Percentiles rank a stretch among this genome's conserved stretches.
Conservation (phyloP, 2,113 vertebrate genomes). For the Chaenogobius annularis region DNA sequence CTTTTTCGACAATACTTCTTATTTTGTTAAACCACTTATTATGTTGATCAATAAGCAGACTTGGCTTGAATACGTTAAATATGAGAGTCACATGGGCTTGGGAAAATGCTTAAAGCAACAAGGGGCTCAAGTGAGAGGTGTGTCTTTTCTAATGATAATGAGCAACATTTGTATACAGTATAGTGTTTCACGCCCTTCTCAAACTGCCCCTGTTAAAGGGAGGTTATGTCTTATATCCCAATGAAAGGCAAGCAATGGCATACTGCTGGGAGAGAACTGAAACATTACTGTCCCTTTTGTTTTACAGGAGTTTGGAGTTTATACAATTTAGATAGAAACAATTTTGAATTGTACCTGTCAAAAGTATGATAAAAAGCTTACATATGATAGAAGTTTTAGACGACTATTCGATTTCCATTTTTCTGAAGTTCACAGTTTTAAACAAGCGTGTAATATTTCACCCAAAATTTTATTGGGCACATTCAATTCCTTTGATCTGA, state of each 20-base stretch:
- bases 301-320: no score
- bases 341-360: no score
- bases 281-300: conserved; percentile 4
- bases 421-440: no score
- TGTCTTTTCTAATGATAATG: conserved; percentile 37
- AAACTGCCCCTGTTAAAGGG: conserved; percentile 14
- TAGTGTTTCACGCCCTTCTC: conserved; percentile 17
- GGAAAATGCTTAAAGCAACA: neutral
- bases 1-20: no score
- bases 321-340: no score
- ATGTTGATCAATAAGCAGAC: neutral
- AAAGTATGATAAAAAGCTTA: no score
- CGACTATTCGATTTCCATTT: no score
- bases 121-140: neutral
- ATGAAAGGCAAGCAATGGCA: conserved; percentile 12
- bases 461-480: no score
- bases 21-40: conserved; percentile 10
- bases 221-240: conserved; percentile 1
- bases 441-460: no score
- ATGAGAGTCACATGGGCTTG: neutral
- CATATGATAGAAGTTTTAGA: no score
- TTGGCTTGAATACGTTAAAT: neutral
- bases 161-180: conserved; percentile 15
- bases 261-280: conserved; percentile 18
- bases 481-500: no score